Evolutionary conservation across 1,140 invertebrate genomes (phyloP).

Genomic region (Drosophila arizonae): DNA sequence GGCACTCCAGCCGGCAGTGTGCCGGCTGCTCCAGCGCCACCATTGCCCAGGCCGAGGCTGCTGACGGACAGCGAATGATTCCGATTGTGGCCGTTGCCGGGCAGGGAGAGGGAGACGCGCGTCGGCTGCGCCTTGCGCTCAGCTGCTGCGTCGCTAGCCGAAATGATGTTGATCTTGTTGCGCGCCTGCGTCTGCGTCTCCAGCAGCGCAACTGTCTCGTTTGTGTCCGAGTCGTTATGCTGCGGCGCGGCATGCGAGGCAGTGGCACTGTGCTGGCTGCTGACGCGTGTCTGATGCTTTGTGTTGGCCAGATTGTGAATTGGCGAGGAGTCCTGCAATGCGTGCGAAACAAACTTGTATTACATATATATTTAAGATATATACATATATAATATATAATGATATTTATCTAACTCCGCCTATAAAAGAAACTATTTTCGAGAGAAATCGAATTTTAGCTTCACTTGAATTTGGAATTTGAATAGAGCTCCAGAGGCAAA

Average conservation of each 20-base stretch:
- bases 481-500: too few relatives aligned
- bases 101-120: constrained; percentile 41
- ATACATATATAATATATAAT: neutral
- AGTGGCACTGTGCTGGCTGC: constrained; percentile 66
- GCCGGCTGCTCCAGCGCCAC: constrained; percentile 9
- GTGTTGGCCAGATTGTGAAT: constrained; percentile 83
- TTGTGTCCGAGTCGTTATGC: constrained; percentile 48
- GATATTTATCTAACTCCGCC: too few relatives aligned
- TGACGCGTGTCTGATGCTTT: constrained; percentile 79
- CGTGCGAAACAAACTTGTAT: neutral
- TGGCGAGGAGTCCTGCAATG: constrained; percentile 76
- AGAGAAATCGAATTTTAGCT: neutral
- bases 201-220: constrained; percentile 78
- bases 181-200: constrained; percentile 76
- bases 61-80: constrained; percentile 30
- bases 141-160: constrained; percentile 53
- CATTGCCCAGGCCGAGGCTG: constrained; percentile 31
- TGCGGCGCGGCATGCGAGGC: constrained; percentile 63
- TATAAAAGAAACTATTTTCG: neutral
- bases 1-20: constrained; percentile 14
- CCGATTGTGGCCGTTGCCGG: constrained; percentile 18
- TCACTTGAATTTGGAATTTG: too few relatives aligned
- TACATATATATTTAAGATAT: neutral
- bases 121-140: constrained; percentile 26
- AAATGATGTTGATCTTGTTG: constrained; percentile 76